Evolutionary conservation across 2,797 vertebrate species (phyloP).

Genomic region (Notamacropus eugenii): DNA sequence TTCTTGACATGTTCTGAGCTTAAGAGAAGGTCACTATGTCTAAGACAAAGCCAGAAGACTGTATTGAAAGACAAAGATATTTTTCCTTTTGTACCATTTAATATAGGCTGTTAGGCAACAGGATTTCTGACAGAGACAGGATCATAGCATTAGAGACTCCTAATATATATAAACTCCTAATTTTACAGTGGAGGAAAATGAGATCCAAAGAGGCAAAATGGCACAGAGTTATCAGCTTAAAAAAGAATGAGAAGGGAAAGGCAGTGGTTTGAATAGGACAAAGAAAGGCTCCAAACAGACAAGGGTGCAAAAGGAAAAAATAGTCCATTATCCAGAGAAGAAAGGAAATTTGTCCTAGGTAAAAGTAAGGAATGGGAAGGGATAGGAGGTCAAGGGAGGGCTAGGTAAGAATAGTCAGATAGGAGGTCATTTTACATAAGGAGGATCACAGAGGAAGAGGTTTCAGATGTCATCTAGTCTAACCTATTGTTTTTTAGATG

Average conservation of each 20-base stretch:
- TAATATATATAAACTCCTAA: not conserved
- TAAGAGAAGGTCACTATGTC: not conserved
- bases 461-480: not conserved
- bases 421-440: not conserved
- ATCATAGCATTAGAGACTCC: not conserved
- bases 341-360: constrained; percentile 27
- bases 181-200: not conserved
- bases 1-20: constrained; percentile 20
- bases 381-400: not conserved
- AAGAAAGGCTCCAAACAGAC: not conserved
- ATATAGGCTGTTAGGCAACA: not conserved
- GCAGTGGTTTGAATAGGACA: not conserved
- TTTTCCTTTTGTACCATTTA: not conserved
- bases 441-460: not conserved
- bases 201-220: not conserved
- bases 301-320: not conserved
- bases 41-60: not conserved
- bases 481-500: not conserved
- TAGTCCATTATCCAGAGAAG: constrained; percentile 4
- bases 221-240: not conserved
- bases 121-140: not conserved
- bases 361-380: constrained; percentile 31
- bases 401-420: not conserved
- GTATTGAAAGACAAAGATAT: not conserved
- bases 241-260: not conserved